Conservation (phyloP, 1,140 invertebrate genomes). For the Lineus longissimus region DNA sequence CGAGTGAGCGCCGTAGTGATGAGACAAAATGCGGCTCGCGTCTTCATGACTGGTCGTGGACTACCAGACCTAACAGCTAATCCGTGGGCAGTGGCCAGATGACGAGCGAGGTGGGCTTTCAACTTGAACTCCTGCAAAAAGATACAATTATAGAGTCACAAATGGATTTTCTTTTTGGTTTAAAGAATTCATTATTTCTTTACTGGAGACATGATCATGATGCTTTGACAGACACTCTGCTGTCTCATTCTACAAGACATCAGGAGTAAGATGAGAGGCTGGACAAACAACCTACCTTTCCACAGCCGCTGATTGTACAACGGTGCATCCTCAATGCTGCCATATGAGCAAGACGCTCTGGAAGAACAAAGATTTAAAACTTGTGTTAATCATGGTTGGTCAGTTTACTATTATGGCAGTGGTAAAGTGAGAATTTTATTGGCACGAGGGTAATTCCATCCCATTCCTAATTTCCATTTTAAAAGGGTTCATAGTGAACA, state of each 20-base stretch:
- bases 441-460: too few relatives aligned
- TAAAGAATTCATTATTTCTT: too few relatives aligned
- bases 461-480: too few relatives aligned
- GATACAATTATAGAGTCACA: constrained; percentile 11
- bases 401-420: too few relatives aligned
- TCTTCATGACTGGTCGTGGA: constrained; percentile 91
- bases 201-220: background rate
- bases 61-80: constrained; percentile 65
- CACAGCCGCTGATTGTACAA: constrained; percentile 83
- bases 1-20: constrained; percentile 81
- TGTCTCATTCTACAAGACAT: too few relatives aligned
- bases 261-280: too few relatives aligned
- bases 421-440: too few relatives aligned
- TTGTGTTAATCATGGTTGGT: too few relatives aligned
- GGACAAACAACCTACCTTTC: constrained; percentile 71
- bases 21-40: constrained; percentile 90
- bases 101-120: constrained; percentile 84
- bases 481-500: too few relatives aligned
- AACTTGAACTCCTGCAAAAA: constrained; percentile 75
- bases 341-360: constrained; percentile 54
- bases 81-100: constrained; percentile 88
- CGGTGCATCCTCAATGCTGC: constrained; percentile 75
- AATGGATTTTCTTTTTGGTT: background rate
- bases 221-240: too few relatives aligned
- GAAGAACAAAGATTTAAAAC: constrained; percentile 26